Evolutionary conservation across 2,113 vertebrate species (phyloP).

Genomic region (Festucalex cinctus): DNA sequence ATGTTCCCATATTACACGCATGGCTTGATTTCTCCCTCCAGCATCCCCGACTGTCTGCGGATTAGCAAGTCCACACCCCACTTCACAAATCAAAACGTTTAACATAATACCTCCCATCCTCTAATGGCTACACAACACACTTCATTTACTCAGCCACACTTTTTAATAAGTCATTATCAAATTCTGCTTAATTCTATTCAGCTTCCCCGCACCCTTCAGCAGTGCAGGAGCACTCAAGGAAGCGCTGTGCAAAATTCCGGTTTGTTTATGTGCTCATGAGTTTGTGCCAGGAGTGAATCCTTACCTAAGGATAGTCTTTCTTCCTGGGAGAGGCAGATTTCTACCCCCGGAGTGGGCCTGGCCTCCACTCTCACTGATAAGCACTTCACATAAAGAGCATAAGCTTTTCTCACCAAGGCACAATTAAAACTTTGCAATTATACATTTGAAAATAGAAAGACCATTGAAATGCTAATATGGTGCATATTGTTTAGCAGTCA

Average conservation of each 20-base stretch:
- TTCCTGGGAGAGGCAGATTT: constrained; percentile 52
- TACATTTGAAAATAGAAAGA: constrained; percentile 12
- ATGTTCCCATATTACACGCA: constrained; percentile 71
- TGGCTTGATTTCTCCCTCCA: constrained; percentile 66
- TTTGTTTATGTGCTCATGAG: constrained; percentile 29
- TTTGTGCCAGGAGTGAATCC: constrained; percentile 41
- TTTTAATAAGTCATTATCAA: constrained; percentile 73
- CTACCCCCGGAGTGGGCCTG: constrained; percentile 38
- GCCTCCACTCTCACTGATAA: constrained; percentile 49
- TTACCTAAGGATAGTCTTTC: constrained; percentile 42
- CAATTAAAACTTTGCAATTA: constrained; percentile 79
- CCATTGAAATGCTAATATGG: constrained; percentile 3
- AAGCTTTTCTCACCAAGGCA: constrained; percentile 85
- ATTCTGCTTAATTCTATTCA: constrained; percentile 63
- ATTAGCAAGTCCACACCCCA: constrained; percentile 67
- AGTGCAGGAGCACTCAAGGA: constrained; percentile 43
- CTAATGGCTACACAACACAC: constrained; percentile 73
- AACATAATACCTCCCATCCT: constrained; percentile 70
- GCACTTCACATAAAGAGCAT: constrained; percentile 64
- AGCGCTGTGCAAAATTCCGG: constrained; percentile 34
- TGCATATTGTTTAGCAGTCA: constrained; percentile 9
- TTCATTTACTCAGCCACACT: constrained; percentile 67
- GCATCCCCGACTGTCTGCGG: constrained; percentile 63
- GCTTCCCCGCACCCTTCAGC: constrained; percentile 31
- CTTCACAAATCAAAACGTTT: constrained; percentile 73